Evolutionary conservation across 2,797 vertebrate genomes (phyloP), one percentile per base, ranked within the genome.

Genomic region (Philypnodon macrostomus): DNA sequence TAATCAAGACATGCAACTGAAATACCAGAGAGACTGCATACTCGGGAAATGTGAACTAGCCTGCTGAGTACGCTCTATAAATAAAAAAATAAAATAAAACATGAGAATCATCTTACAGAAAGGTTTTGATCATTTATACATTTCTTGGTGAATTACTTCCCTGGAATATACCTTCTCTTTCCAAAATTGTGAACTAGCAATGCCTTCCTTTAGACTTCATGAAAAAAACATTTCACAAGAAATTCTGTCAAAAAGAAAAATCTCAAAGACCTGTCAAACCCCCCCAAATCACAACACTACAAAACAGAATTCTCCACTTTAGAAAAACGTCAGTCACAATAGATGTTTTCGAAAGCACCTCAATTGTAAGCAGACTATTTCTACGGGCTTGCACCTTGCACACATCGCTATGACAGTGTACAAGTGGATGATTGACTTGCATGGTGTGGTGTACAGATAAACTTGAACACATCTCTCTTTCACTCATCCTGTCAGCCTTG

Each of bases 401-500:
- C 49, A 48, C 73, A 11, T 5, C 11, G 19, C 31, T 55, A 34
- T 51, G 58, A 80, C 51, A 57, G 60, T 46, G 38, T 37, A 57
- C 73, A 74, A 69, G 70, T 58, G 63, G 63, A 82, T 85, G 81
- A 85, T 62, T 82, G 80, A 83, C 67, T 73, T 41, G 74, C 57
- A 49, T 35, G 60, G 27, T 63, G 60, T 13, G 48, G 65, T 71
- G 75, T 52, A 30, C 76, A 80, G 69, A 77, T 79, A 81, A 80
- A 80, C 72, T 47, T n/a, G n/a, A 54, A 65, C 47, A 52, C 65
- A 63, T 77, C 63, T 75, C 76, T 41, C 63, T 77, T 75, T 77
- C 71, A 67, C 67, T 72, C 74, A 60, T 70, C 63, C 73, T 77
- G 69, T 83, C 79, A 81, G 55, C 46, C 66, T 67, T 53, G n/a